phyloP scores from a whole-genome alignment of 2,113 vertebrate genomes.

The Oenanthe oenanthe region DNA sequence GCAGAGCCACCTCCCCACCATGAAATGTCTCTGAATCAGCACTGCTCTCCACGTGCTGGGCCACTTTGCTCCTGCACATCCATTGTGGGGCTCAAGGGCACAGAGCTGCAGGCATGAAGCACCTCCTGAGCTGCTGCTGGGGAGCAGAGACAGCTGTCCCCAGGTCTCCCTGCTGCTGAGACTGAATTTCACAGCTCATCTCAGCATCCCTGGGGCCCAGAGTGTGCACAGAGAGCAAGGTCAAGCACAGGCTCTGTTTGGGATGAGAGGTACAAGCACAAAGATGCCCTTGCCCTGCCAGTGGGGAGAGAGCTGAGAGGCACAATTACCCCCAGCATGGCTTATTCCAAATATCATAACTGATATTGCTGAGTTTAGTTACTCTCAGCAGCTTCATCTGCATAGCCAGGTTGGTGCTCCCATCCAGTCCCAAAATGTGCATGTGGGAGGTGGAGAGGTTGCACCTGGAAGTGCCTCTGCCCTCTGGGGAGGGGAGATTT shows the following conservation, averaged over 20 bases:
- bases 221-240: neutral
- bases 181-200: neutral
- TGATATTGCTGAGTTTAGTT: conserved; percentile 1
- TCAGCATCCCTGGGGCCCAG: neutral
- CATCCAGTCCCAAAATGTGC: neutral
- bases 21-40: neutral
- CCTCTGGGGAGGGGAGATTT: neutral
- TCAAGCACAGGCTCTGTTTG: neutral
- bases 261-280: neutral
- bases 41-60: fast-evolving
- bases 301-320: neutral
- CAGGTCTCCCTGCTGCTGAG: neutral
- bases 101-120: neutral
- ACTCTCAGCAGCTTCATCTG: neutral
- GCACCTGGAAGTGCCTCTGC: conserved; percentile 25
- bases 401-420: neutral
- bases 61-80: neutral
- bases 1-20: neutral
- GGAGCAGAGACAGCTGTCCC: neutral
- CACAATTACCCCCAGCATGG: neutral
- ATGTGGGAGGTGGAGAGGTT: neutral
- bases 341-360: neutral
- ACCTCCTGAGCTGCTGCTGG: neutral
- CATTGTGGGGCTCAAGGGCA: neutral
- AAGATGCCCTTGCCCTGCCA: neutral